Conservation (phyloP, 1,140 invertebrate genomes). For the Leptonema lineaticorne region DNA sequence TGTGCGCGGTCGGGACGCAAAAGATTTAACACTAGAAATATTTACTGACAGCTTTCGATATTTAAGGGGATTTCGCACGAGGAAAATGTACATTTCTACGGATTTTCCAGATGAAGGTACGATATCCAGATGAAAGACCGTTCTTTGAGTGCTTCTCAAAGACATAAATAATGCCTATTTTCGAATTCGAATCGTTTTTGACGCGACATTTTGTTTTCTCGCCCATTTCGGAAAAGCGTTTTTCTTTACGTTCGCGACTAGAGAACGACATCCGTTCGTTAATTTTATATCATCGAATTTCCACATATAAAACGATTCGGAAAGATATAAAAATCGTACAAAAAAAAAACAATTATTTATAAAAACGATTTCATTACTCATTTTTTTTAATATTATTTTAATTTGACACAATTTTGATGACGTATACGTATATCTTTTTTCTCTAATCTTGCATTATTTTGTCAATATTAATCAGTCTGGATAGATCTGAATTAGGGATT, state of each 20-base stretch:
- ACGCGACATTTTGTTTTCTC: background rate
- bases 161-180: background rate
- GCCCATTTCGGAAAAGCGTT: too few species aligned
- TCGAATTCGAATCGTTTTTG: background rate
- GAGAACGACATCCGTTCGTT: too few species aligned
- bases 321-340: too few species aligned
- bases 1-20: background rate
- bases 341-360: too few species aligned
- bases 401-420: too few species aligned
- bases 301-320: too few species aligned
- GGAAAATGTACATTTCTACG: slow-evolving; percentile 28
- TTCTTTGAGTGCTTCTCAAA: background rate
- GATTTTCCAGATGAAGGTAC: slow-evolving; percentile 29
- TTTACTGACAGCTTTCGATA: slow-evolving; percentile 39
- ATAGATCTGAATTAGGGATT: background rate
- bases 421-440: too few species aligned
- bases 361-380: too few species aligned
- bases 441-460: background rate
- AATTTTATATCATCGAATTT: too few species aligned
- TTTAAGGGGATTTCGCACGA: slow-evolving; percentile 32
- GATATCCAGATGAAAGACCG: slow-evolving; percentile 18
- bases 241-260: too few species aligned
- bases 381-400: too few species aligned
- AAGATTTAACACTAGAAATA: slow-evolving; percentile 24
- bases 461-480: too few species aligned